Conservation (phyloP, 2,113 vertebrate species). For the Atherinomorus stipes region DNA sequence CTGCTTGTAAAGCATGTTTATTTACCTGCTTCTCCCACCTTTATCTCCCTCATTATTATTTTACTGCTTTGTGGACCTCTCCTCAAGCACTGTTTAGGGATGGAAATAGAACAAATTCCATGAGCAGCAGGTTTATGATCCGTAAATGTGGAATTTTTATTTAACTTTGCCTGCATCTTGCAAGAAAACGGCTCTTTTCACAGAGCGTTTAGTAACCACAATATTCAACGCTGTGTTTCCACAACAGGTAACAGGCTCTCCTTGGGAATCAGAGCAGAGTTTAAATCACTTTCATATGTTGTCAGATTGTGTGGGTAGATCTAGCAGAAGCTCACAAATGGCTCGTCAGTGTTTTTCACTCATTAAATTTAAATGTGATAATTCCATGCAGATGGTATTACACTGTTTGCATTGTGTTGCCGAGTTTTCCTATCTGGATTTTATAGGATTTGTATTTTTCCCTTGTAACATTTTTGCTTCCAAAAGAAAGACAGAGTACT, state of each 20-base stretch:
- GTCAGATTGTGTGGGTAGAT: constrained; percentile 1
- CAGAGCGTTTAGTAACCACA: constrained; percentile 17
- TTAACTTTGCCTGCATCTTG: constrained; percentile 26
- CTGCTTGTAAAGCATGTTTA: constrained; percentile 35
- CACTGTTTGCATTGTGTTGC: constrained; percentile 40
- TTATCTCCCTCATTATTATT: constrained; percentile 54
- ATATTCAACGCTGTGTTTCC: constrained; percentile 40
- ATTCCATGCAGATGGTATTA: constrained; percentile 60
- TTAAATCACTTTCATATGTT: constrained; percentile 44
- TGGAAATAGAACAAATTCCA: constrained; percentile 55
- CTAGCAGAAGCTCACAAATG: constrained; percentile 37
- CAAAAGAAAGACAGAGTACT: not conserved
- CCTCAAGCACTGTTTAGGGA: constrained; percentile 13
- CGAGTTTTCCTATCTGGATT: constrained; percentile 40
- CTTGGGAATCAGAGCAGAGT: constrained; percentile 18
- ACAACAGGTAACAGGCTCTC: constrained; percentile 42
- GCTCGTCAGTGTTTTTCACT: constrained; percentile 47
- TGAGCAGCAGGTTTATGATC: constrained; percentile 35
- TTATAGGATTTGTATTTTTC: constrained; percentile 44
- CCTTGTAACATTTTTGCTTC: constrained; percentile 28
- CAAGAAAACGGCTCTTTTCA: constrained; percentile 21
- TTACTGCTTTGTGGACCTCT: constrained; percentile 44
- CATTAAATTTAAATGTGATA: constrained; percentile 60
- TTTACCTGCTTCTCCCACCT: constrained; percentile 32
- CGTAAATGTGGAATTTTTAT: constrained; percentile 43